A percentile compares a stretch with the other conserved stretches of the same genome.
phyloP scores from a whole-genome alignment of 2,113 vertebrate genomes.

The Otocyon megalotis region DNA sequence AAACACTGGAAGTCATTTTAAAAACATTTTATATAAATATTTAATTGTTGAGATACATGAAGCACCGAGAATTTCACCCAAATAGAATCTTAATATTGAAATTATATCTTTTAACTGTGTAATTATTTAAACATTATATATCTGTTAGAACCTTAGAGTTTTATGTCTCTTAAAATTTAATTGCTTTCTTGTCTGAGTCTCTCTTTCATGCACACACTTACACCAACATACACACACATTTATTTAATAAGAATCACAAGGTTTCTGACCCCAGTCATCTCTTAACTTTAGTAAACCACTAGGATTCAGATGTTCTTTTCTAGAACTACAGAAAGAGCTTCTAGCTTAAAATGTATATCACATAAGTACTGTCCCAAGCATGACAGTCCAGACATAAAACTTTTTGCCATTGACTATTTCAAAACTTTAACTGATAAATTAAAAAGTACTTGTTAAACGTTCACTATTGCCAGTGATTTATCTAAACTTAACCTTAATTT shows the following conservation, averaged over 20 bases:
- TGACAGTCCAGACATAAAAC: neutral
- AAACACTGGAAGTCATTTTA: neutral
- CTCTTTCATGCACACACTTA: neutral
- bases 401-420: neutral
- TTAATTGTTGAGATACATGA: neutral
- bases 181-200: neutral
- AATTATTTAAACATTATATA: conserved; percentile 28
- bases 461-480: neutral
- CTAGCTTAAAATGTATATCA: neutral
- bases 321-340: neutral
- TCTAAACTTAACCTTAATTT: neutral
- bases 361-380: neutral
- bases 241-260: neutral
- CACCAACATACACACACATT: neutral
- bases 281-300: neutral
- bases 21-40: neutral
- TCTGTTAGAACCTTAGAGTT: neutral
- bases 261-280: neutral
- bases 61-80: neutral
- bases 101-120: neutral
- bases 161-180: neutral
- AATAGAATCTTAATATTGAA: neutral
- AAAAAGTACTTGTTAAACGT: neutral
- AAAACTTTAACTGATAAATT: neutral
- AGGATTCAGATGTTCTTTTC: neutral